Evolutionary conservation across 2,113 vertebrate genomes (phyloP).

Genomic region (Aramus guarauna): DNA sequence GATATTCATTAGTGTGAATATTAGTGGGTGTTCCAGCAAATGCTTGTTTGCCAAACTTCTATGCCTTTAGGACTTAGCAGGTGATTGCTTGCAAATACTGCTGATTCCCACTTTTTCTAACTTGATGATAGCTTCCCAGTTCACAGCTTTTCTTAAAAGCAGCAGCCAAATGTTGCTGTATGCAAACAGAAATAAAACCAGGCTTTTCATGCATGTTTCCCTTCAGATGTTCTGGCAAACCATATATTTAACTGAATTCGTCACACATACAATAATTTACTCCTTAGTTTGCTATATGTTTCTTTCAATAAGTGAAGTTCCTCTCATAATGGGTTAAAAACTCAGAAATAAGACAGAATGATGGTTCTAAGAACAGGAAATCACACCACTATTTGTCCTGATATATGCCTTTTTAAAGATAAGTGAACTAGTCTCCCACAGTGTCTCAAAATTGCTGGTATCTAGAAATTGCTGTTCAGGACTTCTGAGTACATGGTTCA

Average conservation of each 20-base stretch:
- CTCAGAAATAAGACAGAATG: neutral
- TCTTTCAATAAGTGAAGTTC: neutral
- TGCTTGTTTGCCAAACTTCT: neutral
- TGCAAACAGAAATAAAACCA: neutral
- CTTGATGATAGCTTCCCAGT: neutral
- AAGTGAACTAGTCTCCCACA: neutral
- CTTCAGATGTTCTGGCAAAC: neutral
- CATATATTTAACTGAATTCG: neutral
- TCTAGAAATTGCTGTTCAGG: neutral
- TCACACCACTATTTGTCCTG: neutral
- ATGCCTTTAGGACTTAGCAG: neutral
- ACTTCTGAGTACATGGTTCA: constrained; percentile 15
- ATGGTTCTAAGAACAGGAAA: neutral
- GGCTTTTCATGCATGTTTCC: neutral
- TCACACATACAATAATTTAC: neutral
- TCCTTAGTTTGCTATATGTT: neutral
- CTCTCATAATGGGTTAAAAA: neutral
- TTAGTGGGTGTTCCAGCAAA: neutral
- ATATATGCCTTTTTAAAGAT: constrained; percentile 14
- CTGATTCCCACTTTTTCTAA: neutral
- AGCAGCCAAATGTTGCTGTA: neutral
- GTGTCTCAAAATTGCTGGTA: neutral
- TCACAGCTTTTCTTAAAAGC: neutral
- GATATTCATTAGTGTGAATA: neutral
- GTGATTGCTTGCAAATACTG: neutral